Evolutionary conservation across 1,140 invertebrate genomes (phyloP).

Genomic region (Brachionus plicatilis): DNA sequence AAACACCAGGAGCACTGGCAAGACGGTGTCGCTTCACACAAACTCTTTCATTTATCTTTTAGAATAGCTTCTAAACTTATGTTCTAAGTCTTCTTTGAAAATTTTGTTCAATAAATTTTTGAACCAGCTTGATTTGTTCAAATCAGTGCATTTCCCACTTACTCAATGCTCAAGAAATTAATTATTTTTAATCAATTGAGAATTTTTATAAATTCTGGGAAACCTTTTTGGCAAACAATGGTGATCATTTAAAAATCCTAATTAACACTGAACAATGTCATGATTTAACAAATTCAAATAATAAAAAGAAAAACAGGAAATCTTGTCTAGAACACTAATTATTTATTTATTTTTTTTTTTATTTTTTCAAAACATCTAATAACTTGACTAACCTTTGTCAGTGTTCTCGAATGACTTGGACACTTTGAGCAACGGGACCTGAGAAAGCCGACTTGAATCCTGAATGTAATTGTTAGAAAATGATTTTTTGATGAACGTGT

Average conservation of each 20-base stretch:
- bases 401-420: slow-evolving; percentile 12
- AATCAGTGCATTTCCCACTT: background rate
- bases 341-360: no score
- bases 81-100: background rate
- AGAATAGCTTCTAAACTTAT: background rate
- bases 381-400: background rate
- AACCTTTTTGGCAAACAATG: background rate
- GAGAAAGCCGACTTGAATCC: background rate
- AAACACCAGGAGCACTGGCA: background rate
- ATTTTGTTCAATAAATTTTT: background rate
- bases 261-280: background rate
- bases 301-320: no score
- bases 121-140: background rate
- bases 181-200: background rate
- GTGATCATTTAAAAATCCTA: background rate
- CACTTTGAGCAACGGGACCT: background rate
- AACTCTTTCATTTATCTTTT: background rate
- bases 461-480: background rate
- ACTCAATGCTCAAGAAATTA: background rate
- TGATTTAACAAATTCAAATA: background rate
- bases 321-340: no score
- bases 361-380: no score
- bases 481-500: background rate
- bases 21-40: background rate
- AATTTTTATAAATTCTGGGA: background rate